Base-by-base conservation (phyloP, 2,113 vertebrate species). In the Gnathonemus longibarbis region DNA sequence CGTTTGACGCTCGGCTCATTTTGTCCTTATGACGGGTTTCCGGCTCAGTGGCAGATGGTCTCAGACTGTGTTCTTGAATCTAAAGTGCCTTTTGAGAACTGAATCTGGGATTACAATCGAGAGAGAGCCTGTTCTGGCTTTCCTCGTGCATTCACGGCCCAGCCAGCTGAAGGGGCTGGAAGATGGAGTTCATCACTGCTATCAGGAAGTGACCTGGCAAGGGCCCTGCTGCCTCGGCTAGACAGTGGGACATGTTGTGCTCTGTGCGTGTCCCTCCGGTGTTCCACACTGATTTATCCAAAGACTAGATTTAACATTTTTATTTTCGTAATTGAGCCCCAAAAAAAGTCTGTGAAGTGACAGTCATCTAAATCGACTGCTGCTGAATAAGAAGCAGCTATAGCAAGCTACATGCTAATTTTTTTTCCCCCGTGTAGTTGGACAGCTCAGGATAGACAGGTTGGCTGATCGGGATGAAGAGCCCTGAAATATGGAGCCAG, bases 21-120 rank as follows among this genome's bases (percentile, higher is more conserved):
- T 50, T 17, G 46, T 48, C 42, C 84, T 85, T 27, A 27, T 85
- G 84, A 85, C 7, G 84, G 24, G 7, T 24, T 48, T 86, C 46
- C 84, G 19, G 45, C 24, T 86, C 48, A 46, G 42, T n/a, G 11
- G 84, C 84, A 86, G 84, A 86, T 86, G 84, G 45, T 86, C 84
- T 31, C 21, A 50, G 48, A 86, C n/a, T 27, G 46, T 8, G 21
- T 83, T 83, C 77, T 83, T 83, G 77, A 83, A 45, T 83, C 77
- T 83, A 83, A 83, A 86, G 84, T 46, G 84, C 48, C 19, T 86
- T n/a, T 86, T n/a, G 84, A 86, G 46, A 86, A 86, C 24, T 27
- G 84, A 13, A n/a, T 86, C 84, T 86, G 48, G 84, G 84, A 86
- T 86, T 86, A 49, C 8, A 27, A n/a, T 86, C 5, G 42, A 83